Conservation (phyloP, 2,888 invertebrate species). For the Tetragnatha montana region DNA sequence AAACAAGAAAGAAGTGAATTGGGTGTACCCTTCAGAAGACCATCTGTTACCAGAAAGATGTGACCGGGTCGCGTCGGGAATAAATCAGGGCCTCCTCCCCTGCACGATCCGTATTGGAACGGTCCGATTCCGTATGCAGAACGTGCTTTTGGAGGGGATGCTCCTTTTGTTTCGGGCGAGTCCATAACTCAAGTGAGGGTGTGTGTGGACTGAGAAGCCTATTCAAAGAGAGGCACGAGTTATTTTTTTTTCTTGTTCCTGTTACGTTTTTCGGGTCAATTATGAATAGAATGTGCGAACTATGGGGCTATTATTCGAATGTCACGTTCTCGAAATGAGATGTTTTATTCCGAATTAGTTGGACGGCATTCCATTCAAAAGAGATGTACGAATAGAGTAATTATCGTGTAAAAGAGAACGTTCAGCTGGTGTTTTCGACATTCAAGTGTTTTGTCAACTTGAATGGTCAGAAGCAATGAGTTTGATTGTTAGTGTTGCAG, state of each 20-base stretch:
- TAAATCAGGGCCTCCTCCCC: not conserved
- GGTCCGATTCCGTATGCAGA: conserved; percentile 19
- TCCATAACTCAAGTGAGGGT: conserved; percentile 14
- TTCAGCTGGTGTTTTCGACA: too few species aligned
- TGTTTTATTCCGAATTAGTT: too few species aligned
- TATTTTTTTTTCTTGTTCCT: too few species aligned
- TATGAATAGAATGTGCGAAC: not conserved
- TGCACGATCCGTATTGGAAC: conserved; percentile 15
- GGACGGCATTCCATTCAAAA: too few species aligned
- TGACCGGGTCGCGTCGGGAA: not conserved
- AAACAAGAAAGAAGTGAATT: not conserved
- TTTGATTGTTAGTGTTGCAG: too few species aligned
- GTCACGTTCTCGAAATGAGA: too few species aligned
- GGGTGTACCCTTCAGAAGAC: conserved; percentile 4
- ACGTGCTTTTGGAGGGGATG: not conserved
- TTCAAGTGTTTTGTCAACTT: too few species aligned
- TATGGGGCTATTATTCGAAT: too few species aligned
- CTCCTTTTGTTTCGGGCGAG: not conserved
- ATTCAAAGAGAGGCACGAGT: not conserved
- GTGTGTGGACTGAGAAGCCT: conserved; percentile 11
- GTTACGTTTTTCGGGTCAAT: not conserved
- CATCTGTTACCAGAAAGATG: conserved; percentile 11
- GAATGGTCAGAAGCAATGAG: too few species aligned
- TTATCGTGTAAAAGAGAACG: too few species aligned
- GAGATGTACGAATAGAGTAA: too few species aligned